Percentiles rank a stretch among this genome's conserved stretches.
These are phyloP conservation scores for Entomobrya proxima DNA, from an alignment of 2,888 invertebrate genomes.

Conservation along the genomic window DNA sequence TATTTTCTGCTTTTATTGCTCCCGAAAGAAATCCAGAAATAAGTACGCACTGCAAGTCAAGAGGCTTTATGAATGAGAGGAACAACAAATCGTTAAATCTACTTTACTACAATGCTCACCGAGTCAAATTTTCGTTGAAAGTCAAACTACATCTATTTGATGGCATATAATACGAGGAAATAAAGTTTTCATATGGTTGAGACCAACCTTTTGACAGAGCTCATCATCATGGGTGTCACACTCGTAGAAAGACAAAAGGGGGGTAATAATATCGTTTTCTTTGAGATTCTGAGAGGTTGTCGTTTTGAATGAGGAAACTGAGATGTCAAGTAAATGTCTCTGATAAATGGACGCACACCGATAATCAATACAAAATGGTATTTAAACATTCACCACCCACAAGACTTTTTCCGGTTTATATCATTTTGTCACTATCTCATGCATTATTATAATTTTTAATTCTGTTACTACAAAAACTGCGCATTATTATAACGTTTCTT, in stretches of 20 bases:
- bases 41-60: neutral
- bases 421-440: neutral
- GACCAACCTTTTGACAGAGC: neutral
- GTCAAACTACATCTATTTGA: no score
- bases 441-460: neutral
- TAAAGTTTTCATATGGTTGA: neutral
- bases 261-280: neutral
- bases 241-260: neutral
- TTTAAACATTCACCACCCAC: neutral
- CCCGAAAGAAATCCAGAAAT: neutral
- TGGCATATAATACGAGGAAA: no score
- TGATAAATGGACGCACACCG: neutral
- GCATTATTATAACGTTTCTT: neutral
- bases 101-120: no score
- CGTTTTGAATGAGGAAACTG: neutral
- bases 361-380: neutral
- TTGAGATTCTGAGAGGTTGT: neutral
- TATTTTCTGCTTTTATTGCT: neutral
- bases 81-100: no score
- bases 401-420: neutral
- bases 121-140: no score
- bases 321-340: conserved; percentile 41
- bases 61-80: neutral
- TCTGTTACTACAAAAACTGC: neutral
- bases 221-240: conserved; percentile 27